phyloP scores from a whole-genome alignment of 2,113 vertebrate species.

The Entelurus aequoreus region DNA sequence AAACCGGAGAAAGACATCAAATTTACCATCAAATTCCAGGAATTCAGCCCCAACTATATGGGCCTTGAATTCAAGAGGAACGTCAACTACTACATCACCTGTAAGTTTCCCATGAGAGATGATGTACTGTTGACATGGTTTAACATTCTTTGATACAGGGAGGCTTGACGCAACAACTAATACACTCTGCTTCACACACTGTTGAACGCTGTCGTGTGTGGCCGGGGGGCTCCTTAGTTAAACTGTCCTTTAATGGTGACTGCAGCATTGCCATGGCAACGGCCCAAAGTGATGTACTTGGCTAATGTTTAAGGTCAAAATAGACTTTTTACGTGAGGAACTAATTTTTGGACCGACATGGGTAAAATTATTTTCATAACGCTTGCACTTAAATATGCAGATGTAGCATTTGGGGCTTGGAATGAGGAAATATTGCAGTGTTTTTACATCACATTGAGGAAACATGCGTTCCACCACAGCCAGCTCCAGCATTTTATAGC shows the following conservation, averaged over 20 bases:
- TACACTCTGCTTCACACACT: constrained; percentile 48
- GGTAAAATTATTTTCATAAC: background rate
- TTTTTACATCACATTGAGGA: constrained; percentile 1
- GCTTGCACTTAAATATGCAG: background rate
- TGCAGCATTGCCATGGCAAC: constrained; percentile 33
- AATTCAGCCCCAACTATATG: constrained; percentile 99
- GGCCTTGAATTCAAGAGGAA: constrained; percentile 93
- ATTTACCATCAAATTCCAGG: constrained; percentile 99
- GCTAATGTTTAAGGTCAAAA: constrained; percentile 5
- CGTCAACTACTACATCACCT: constrained; percentile 95
- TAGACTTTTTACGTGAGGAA: background rate
- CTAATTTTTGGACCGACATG: background rate
- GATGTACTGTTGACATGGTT: constrained; percentile 31
- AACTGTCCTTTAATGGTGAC: constrained; percentile 41
- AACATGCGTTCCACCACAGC: constrained; percentile 8
- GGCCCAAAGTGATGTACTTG: constrained; percentile 6
- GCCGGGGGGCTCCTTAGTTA: constrained; percentile 32
- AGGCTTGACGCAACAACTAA: constrained; percentile 26
- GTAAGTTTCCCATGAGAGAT: constrained; percentile 72
- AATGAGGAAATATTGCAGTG: background rate
- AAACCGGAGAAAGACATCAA: constrained; percentile 92
- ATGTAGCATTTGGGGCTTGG: constrained; percentile 2
- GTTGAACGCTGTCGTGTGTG: constrained; percentile 45
- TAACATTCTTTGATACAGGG: constrained; percentile 33
- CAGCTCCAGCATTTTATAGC: constrained; percentile 2